phyloP scores from a whole-genome alignment of 2,888 invertebrate species.

The Pachymerium ferrugineum region DNA sequence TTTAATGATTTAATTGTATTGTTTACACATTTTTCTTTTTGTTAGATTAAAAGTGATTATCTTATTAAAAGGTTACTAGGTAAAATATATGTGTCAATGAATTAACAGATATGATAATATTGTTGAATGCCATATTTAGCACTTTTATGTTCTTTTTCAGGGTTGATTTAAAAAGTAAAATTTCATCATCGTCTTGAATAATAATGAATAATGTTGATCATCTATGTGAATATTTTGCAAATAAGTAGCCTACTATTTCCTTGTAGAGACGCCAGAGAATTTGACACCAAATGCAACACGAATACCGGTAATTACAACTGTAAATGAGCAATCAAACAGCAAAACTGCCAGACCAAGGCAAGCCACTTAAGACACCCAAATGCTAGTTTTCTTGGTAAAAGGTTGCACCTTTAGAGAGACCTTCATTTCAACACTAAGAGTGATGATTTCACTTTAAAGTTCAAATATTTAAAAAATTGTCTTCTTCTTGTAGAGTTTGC shows the following conservation, averaged over 20 bases:
- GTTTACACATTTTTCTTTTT: background rate
- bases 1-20: background rate
- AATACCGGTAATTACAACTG: background rate
- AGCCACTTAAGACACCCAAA: background rate
- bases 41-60: background rate
- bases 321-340: background rate
- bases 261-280: too few species aligned
- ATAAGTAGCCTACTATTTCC: too few species aligned
- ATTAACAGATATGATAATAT: too few species aligned
- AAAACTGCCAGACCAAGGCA: background rate
- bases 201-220: too few species aligned
- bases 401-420: background rate
- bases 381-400: background rate
- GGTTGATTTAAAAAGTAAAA: too few species aligned
- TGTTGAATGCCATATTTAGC: too few species aligned
- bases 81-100: slow-evolving; percentile 6
- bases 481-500: too few species aligned
- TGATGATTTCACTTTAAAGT: too few species aligned
- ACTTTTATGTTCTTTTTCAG: too few species aligned
- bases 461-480: too few species aligned
- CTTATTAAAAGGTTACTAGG: background rate
- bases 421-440: background rate
- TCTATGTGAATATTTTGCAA: background rate
- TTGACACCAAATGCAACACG: too few species aligned
- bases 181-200: too few species aligned